Evolutionary conservation across 2,888 invertebrate genomes (phyloP).

Genomic region (Dolomedes plantarius): DNA sequence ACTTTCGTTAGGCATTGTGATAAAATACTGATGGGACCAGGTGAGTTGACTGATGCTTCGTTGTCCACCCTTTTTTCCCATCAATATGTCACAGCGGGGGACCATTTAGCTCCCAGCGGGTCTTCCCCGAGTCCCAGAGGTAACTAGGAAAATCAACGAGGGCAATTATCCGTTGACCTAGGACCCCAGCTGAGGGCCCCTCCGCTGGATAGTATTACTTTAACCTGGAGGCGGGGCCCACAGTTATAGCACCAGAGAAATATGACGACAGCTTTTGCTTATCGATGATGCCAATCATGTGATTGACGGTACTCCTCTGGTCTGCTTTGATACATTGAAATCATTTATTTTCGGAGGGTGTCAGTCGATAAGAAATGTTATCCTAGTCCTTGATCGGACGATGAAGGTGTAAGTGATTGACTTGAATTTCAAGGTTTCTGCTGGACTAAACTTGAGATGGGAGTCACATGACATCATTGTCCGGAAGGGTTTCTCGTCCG

Average conservation of each 20-base stretch:
- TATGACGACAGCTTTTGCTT: slow-evolving; percentile 37
- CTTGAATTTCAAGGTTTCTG: too few relatives aligned
- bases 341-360: slow-evolving; percentile 12
- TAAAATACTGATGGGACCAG: not conserved
- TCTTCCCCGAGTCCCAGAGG: not conserved
- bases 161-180: slow-evolving; percentile 47
- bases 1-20: not conserved
- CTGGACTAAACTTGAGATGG: too few relatives aligned
- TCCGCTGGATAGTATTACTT: slow-evolving; percentile 34
- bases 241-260: slow-evolving; percentile 6
- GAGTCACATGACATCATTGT: too few relatives aligned
- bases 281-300: slow-evolving; percentile 57
- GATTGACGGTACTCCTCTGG: not conserved
- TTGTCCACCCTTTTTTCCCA: slow-evolving; percentile 55
- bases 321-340: not conserved
- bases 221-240: slow-evolving; percentile 8
- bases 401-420: too few relatives aligned
- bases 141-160: slow-evolving; percentile 52
- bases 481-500: too few relatives aligned
- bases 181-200: not conserved
- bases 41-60: slow-evolving; percentile 47
- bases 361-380: not conserved
- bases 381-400: too few relatives aligned
- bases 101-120: slow-evolving; percentile 51
- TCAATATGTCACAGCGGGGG: slow-evolving; percentile 49